Base-by-base conservation (phyloP, 2,113 vertebrate species). In the Epinephelus cyanopodus region DNA sequence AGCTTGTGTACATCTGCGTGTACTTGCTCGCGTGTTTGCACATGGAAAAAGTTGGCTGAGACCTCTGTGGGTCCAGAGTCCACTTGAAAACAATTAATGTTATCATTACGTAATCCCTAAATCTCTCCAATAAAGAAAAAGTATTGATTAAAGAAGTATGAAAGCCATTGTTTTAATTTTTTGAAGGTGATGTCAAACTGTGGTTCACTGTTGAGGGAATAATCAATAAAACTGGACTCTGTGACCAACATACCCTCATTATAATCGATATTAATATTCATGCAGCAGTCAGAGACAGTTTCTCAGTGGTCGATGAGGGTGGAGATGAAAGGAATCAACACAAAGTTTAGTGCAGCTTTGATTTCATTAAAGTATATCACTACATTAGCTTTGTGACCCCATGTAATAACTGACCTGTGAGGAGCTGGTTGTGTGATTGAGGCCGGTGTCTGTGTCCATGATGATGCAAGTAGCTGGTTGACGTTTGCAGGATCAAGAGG, bases 381-480 rank as follows among this genome's bases (percentile, higher is more conserved):
- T 15, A 13, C 42, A 47, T 48, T 18, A 62, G 8, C 23, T 33
- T 42, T 47, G 3, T 14, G 65, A 74, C 12, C 19, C 5, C 23
- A 27, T 37, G 27, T 52, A 50, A 57, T 0, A 25, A 88, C 92
- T 76, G 33, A 94, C 93, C 90, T 92, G 88, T 18, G 79, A 73
- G 29, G 54, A 73, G 74, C 61, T 9, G 11, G 74, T 77, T 21
- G 19, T n/a, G 33, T 54, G 64, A n/a, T 7, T 62, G 9, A 70
- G 37, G 29, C 58, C 45, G 10, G 33, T 60, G 11, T 88, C 84
- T 64, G 72, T n/a, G 62, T 90, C 89, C 93, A 92, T 92, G 45
- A 75, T 87, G 85, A 82, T 61, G 78, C 54, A 69, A 77, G 50
- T 25, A 14, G 18, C 10, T 29, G 53, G 63, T 61, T 19, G 53